phyloP scores from a whole-genome alignment of 2,113 vertebrate species.

The Clupea harengus region DNA sequence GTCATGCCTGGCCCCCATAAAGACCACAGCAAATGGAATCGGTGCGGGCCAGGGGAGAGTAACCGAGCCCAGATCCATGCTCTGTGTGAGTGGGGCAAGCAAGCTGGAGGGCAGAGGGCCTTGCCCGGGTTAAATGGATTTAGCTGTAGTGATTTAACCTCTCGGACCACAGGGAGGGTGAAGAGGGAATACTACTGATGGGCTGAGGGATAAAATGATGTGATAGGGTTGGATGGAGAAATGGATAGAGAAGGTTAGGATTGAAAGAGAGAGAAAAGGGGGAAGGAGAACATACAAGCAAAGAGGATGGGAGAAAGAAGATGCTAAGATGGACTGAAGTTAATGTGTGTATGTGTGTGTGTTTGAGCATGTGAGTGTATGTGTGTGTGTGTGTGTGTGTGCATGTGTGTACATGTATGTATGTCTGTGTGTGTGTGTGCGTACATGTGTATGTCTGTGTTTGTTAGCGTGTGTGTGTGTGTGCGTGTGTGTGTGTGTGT shows the following conservation, averaged over 20 bases:
- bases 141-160: not conserved
- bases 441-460: conserved; percentile 35
- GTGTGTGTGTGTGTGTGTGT: conserved; percentile 39
- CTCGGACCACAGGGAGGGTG: not conserved
- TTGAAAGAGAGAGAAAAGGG: not conserved
- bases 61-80: not conserved
- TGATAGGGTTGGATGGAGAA: not conserved
- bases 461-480: conserved; percentile 31
- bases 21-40: too few species aligned
- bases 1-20: too few species aligned
- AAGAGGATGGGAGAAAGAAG: not conserved
- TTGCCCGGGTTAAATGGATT: not conserved
- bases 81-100: not conserved
- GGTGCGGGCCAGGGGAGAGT: too few species aligned
- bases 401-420: conserved; percentile 31
- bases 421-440: conserved; percentile 39
- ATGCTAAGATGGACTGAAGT: not conserved
- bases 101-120: not conserved
- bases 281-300: not conserved
- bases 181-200: not conserved
- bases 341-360: conserved; percentile 35
- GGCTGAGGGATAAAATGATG: not conserved
- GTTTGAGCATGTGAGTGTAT: conserved; percentile 30
- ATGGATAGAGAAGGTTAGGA: not conserved
- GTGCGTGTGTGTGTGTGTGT: conserved; percentile 37